phyloP scores from a whole-genome alignment of 2,797 vertebrate species.

The Arvicola amphibius region DNA sequence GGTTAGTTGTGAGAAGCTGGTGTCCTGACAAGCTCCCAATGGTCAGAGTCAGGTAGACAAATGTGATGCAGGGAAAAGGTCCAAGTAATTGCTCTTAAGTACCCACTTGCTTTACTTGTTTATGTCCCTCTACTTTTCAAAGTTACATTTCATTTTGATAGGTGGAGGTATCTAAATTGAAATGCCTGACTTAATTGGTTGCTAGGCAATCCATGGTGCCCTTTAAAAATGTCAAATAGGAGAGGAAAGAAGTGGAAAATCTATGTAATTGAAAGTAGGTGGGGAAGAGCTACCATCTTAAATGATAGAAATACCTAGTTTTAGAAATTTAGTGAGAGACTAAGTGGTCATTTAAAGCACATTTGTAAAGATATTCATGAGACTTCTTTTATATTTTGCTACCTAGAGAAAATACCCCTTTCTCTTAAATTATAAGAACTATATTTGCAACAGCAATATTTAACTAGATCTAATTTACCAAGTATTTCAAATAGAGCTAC shows the following conservation, averaged over 20 bases:
- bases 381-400: slow-evolving; percentile 45
- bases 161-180: slow-evolving; percentile 3
- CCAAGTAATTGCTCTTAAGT: neutral
- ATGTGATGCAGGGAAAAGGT: neutral
- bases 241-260: slow-evolving; percentile 1
- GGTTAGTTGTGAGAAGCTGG: neutral
- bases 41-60: neutral
- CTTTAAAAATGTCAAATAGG: slow-evolving; percentile 54
- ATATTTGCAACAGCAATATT: neutral
- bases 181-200: neutral
- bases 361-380: slow-evolving; percentile 29
- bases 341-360: neutral
- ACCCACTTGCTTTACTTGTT: neutral
- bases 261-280: neutral
- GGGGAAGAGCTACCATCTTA: neutral
- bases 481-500: slow-evolving; percentile 13
- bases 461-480: slow-evolving; percentile 20
- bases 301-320: neutral
- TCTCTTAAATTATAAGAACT: neutral
- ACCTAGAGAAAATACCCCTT: slow-evolving; percentile 37
- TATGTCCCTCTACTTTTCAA: neutral
- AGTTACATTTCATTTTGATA: slow-evolving; percentile 29
- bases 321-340: slow-evolving; percentile 16
- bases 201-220: slow-evolving; percentile 3
- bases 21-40: neutral